A percentile compares a stretch with the other conserved stretches of the same genome.
Conservation (phyloP, 2,113 vertebrate genomes). For the Thalassarche chlororhynchos region DNA sequence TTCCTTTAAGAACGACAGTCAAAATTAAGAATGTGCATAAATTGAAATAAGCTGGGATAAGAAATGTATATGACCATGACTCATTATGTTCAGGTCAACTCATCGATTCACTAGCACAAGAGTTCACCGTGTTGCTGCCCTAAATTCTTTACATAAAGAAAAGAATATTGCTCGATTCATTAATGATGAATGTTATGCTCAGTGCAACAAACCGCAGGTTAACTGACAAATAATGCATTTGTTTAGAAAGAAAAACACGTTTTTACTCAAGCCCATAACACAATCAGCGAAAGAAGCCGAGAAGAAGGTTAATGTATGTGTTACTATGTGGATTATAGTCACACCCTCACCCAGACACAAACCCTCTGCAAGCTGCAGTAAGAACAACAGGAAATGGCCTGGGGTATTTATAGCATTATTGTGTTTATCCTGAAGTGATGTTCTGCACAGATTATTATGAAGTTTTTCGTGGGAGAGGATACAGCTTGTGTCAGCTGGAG, state of each 20-base stretch:
- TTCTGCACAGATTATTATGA: constrained; percentile 71
- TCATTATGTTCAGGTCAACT: background rate
- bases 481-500: constrained; percentile 48
- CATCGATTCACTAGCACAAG: background rate
- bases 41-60: background rate
- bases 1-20: background rate
- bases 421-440: constrained; percentile 76
- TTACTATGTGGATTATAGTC: constrained; percentile 55
- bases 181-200: background rate
- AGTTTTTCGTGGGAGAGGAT: constrained; percentile 54
- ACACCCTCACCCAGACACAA: constrained; percentile 68
- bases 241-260: background rate
- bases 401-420: constrained; percentile 74
- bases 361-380: constrained; percentile 58
- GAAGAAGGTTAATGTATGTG: constrained; percentile 36
- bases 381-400: constrained; percentile 80
- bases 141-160: background rate
- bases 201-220: background rate
- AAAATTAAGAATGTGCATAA: background rate
- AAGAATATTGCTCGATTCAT: background rate
- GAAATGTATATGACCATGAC: background rate
- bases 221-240: background rate
- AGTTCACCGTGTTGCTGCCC: background rate
- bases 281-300: background rate
- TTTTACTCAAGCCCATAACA: background rate